Evolutionary conservation across 2,888 invertebrate species (phyloP), one percentile per base, ranked within the genome.

Genomic region (Heteropelma amictum): DNA sequence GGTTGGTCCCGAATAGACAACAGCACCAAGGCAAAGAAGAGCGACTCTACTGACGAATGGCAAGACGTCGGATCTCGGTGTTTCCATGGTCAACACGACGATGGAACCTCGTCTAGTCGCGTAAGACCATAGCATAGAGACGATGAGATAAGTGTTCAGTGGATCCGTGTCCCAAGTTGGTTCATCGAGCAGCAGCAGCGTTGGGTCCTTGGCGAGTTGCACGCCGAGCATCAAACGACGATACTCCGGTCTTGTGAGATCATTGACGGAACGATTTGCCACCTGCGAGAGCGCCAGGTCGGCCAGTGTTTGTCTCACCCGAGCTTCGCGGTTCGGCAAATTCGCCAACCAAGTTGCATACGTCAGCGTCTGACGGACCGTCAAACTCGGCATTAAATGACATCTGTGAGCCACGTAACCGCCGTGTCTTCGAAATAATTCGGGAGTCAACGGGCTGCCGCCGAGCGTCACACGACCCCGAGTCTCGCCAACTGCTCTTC

Each of bases 141-240:
- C 94, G 5, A 99, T 94, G 76, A 99, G 92, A 88, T 98, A 98
- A 0, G 98, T 97, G 84, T 98, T 98, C 61, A 99, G 90, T 0
- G 98, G 97, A 89, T 98, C 98, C 79, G 99, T 91, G 79, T 97
- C 97, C 92, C 96, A 95, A 0, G 98, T 98, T 0, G 98, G 98
- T 85, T 98, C 98, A 86, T 98, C 98, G 77, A 98, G 90, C 0
- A 98, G 91, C 1, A 98, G 89, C 83, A 98, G 92, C 17, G 97
- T 94, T 79, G 98, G 98, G 91, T 99, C 98, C 86, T 97, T 93
- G 42, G 98, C 95, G 0, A 98, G 91, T 86, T 98, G 98, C 0
- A 97, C 93, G 0, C 98, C 98, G 80, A 99, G 96, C 83, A 97
- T 94, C 26, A 99, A 90, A 82, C 98, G 92, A 79, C 98, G 91